Base-by-base conservation (phyloP, 2,888 invertebrate genomes). In the Noctua janthe region DNA sequence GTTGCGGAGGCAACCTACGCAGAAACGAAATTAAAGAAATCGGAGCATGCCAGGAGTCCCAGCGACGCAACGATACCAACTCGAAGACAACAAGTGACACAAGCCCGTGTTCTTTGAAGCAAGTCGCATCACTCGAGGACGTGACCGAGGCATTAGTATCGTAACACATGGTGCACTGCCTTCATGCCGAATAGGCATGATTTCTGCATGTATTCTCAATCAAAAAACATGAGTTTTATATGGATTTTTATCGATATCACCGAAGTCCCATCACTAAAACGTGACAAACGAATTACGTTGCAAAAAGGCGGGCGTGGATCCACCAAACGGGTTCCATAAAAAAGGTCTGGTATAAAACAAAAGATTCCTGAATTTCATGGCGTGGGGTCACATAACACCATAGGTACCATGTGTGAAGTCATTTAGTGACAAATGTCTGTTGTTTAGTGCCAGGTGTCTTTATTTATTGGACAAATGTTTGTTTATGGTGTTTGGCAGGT, bases 281-380 rank as follows among this genome's bases (percentile, higher is more conserved):
- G 81, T 84, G 86, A 85, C 84, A 85, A 87, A 89, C 82, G 88
- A 86, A 90, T 90, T 84, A 82, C 84, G 78, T 49, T 76, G 88
- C 88, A 87, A 90, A 88, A 90, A 86, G 83, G 81, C 78, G 76
- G 51, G 62, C 81, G 76, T 83, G 88, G 87, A 87, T 78, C 67
- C 86, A 84, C 87, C 90, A 90, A 91, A 87, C 86, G 82, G 71
- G 47, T 15, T 64, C 84, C 82, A 82, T 88, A 91, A 91, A 91
- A 91, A 91, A 87, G 86, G 83, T 78, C 75, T 29, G 56, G 71
- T 82, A 88, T 90, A 91, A 91, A 85, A 87, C 85, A 85, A 87
- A 89, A 86, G 86, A 87, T 87, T 86, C 89, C 86, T 85, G 86
- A 89, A 88, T 88, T 87, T 83, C 84, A 82, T 82, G 83, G 85